Evolutionary conservation across 2,797 vertebrate species (phyloP).

Genomic region (Esox masquinongy): DNA sequence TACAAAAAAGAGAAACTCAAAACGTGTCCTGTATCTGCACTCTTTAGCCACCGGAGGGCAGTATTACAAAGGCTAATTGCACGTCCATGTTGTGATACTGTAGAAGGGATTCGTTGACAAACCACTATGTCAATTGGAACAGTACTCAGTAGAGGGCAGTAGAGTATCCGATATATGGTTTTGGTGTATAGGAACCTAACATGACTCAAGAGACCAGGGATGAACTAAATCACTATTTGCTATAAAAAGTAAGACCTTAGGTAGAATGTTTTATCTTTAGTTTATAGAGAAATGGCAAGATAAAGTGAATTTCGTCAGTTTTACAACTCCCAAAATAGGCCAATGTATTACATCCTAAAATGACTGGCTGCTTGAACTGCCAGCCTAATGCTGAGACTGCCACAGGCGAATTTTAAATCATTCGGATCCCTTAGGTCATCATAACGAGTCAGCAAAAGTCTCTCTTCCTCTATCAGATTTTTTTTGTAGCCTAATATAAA

Average conservation of each 20-base stretch:
- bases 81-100: background rate
- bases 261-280: background rate
- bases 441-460: background rate
- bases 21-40: background rate
- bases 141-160: slow-evolving; percentile 5
- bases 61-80: background rate
- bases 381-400: background rate
- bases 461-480: too few species aligned
- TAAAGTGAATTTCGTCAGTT: background rate
- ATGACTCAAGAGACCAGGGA: too few species aligned
- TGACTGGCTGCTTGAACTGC: background rate
- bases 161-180: background rate
- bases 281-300: background rate
- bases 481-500: too few species aligned
- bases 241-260: background rate
- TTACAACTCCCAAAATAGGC: background rate
- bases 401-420: background rate
- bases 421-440: background rate
- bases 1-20: background rate
- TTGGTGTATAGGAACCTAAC: background rate
- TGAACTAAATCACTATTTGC: background rate
- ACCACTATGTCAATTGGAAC: background rate
- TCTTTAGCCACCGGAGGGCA: background rate
- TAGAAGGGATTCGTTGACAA: background rate
- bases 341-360: background rate